A percentile compares a stretch with the other conserved stretches of the same genome.
phyloP scores from a whole-genome alignment of 2,113 vertebrate species.

The Apodemus speciosus region DNA sequence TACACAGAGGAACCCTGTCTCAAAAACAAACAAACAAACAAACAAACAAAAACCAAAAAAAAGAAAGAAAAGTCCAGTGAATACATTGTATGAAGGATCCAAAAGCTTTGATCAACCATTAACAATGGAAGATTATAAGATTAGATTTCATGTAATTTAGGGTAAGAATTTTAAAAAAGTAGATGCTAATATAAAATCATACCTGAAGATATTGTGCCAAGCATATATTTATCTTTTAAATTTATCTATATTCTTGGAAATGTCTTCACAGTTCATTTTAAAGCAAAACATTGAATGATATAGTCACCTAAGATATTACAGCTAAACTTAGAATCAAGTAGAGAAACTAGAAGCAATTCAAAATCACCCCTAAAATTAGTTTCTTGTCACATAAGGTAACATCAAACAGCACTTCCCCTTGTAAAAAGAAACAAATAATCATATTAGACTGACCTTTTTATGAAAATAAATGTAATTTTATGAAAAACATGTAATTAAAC shows the following conservation, averaged over 20 bases:
- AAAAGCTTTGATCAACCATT: constrained; percentile 46
- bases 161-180: neutral
- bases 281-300: constrained; percentile 30
- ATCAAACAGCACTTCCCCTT: neutral
- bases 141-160: constrained; percentile 56
- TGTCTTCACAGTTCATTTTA: constrained; percentile 42
- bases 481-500: constrained; percentile 53
- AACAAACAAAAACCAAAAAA: too few relatives aligned
- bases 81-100: neutral
- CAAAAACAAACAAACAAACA: too few relatives aligned
- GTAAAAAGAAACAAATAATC: constrained; percentile 36
- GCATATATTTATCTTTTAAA: constrained; percentile 53
- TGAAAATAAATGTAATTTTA: constrained; percentile 37
- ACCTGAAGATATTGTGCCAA: constrained; percentile 48
- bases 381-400: constrained; percentile 9
- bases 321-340: constrained; percentile 32
- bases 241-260: constrained; percentile 35
- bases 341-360: constrained; percentile 36
- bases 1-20: too few relatives aligned
- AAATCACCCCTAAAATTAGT: constrained; percentile 35
- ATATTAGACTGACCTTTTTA: constrained; percentile 8
- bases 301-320: constrained; percentile 36
- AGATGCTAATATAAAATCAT: constrained; percentile 2
- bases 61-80: constrained; percentile 23
- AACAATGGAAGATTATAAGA: constrained; percentile 60